Conservation (phyloP, 2,113 vertebrate genomes). For the Stigmatopora nigra region DNA sequence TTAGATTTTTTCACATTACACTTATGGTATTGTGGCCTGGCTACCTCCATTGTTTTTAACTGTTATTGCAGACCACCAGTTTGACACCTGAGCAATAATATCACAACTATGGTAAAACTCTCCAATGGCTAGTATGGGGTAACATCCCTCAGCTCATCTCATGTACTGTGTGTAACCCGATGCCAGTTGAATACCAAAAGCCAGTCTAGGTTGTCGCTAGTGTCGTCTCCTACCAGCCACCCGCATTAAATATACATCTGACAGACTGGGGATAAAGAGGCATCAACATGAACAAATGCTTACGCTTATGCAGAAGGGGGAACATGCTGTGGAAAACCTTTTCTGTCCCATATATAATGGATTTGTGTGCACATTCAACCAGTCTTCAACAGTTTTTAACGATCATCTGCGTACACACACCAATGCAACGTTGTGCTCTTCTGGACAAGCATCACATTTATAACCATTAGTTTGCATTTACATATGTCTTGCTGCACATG, state of each 20-base stretch:
- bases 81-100: too few species aligned
- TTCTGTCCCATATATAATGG: background rate
- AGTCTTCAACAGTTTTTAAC: too few species aligned
- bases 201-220: background rate
- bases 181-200: background rate
- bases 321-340: background rate
- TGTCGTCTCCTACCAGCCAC: conserved; percentile 2
- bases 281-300: background rate
- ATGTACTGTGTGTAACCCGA: background rate
- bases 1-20: too few species aligned
- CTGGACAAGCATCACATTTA: background rate
- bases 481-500: background rate
- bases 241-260: conserved; percentile 14
- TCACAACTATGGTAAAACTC: too few species aligned
- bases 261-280: conserved; percentile 7
- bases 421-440: background rate
- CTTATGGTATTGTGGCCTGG: too few species aligned
- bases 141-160: background rate
- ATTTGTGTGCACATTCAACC: background rate
- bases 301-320: background rate
- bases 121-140: too few species aligned
- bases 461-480: background rate
- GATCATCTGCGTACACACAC: background rate
- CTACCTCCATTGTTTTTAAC: too few species aligned
- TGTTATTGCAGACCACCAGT: too few species aligned